A percentile compares a stretch with the other conserved stretches of the same genome.
These are phyloP conservation scores for Salvelinus sp. DNA, from an alignment of 2,113 vertebrate species.

Conservation along the genomic window DNA sequence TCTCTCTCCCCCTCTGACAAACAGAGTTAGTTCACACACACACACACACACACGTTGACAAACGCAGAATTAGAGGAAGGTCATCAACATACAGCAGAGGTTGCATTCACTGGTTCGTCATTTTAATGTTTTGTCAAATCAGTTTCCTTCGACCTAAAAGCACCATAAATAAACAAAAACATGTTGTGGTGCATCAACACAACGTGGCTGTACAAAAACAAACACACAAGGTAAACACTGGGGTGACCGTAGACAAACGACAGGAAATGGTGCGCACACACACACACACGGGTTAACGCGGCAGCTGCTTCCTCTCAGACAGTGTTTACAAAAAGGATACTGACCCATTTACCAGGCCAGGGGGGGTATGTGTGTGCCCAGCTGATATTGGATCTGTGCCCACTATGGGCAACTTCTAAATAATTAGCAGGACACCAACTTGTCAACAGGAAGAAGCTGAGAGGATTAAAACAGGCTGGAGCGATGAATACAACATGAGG, in stretches of 20 bases:
- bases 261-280: background rate
- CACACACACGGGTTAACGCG: conserved; percentile 23
- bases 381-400: background rate
- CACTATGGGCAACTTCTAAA: background rate
- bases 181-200: too few relatives aligned
- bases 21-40: background rate
- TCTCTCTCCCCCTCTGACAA: background rate
- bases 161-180: too few relatives aligned
- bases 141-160: background rate
- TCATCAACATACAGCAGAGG: background rate
- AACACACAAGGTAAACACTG: conserved; percentile 30
- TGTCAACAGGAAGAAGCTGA: background rate
- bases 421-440: too few relatives aligned
- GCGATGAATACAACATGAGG: background rate
- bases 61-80: background rate
- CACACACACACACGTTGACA: conserved; percentile 2
- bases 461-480: background rate
- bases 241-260: conserved; percentile 3
- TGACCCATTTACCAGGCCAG: conserved; percentile 4
- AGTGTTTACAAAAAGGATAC: background rate
- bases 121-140: background rate
- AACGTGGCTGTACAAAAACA: conserved; percentile 6
- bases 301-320: conserved; percentile 34
- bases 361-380: background rate
- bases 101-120: background rate